Conservation (phyloP, 1,140 invertebrate genomes). For the Bombus sylvicola region DNA sequence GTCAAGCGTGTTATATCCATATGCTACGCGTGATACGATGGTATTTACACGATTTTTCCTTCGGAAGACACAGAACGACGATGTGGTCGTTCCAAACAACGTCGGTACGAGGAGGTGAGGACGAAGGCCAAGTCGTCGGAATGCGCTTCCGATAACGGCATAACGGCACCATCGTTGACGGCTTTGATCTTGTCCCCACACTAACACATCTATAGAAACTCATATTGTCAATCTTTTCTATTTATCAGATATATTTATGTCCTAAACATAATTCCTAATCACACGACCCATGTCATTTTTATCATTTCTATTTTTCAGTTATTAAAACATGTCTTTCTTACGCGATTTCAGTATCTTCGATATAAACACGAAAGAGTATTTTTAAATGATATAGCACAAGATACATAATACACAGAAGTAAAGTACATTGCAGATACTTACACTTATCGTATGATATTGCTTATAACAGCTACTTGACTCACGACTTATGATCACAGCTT, state of each 20-base stretch:
- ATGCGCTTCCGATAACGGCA: slow-evolving; percentile 47
- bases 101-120: slow-evolving; percentile 61
- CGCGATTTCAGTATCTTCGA: not conserved
- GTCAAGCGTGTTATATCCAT: slow-evolving; percentile 50
- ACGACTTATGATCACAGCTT: not conserved
- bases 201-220: not conserved
- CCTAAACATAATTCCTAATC: not conserved
- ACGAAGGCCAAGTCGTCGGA: slow-evolving; percentile 32
- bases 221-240: not conserved
- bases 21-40: slow-evolving; percentile 67
- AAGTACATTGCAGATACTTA: not conserved
- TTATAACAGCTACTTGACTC: not conserved
- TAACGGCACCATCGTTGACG: slow-evolving; percentile 45
- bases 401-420: not conserved
- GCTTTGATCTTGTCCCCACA: slow-evolving; percentile 20
- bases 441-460: not conserved
- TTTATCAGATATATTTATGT: slow-evolving; percentile 13
- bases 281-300: not conserved
- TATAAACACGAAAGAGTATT: not conserved
- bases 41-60: slow-evolving; percentile 71
- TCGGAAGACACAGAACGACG: slow-evolving; percentile 58
- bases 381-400: not conserved
- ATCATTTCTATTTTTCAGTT: not conserved
- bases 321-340: not conserved
- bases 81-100: slow-evolving; percentile 36